These are phyloP conservation scores for Pangasius larnaudii DNA, from an alignment of 2,797 vertebrate species.

Conservation along the genomic window DNA sequence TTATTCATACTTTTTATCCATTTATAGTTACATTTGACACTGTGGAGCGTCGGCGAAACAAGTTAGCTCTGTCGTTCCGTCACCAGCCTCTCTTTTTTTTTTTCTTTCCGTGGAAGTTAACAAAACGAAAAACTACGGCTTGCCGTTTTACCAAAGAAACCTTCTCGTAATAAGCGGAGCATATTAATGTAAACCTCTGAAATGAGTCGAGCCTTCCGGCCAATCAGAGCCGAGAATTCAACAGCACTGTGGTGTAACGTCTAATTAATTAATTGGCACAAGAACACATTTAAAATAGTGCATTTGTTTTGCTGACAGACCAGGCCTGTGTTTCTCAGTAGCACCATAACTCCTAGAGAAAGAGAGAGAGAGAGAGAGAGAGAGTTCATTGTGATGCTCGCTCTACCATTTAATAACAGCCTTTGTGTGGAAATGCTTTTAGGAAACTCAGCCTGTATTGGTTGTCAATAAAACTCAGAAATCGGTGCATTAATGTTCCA, in stretches of 20 bases:
- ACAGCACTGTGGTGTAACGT: neutral
- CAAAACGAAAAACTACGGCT: no score
- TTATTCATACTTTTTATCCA: neutral
- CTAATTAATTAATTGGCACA: neutral
- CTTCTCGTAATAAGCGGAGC: no score
- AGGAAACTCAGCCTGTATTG: neutral
- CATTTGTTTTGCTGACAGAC: neutral
- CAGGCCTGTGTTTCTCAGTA: neutral
- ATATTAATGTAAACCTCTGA: neutral
- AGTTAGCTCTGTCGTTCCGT: no score
- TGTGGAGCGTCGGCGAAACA: neutral
- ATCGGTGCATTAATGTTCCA: neutral
- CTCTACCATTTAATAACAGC: conserved; percentile 8
- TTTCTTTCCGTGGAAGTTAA: no score
- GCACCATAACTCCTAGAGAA: neutral
- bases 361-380: neutral
- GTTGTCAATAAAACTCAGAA: conserved; percentile 13
- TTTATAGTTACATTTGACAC: neutral
- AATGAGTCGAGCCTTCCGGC: neutral
- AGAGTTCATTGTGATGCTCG: neutral
- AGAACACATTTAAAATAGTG: neutral
- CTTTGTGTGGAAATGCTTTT: neutral
- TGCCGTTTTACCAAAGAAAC: no score
- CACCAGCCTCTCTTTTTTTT: no score
- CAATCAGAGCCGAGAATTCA: neutral